Conservation (phyloP, 2,113 vertebrate species). For the Paraplagusia blochii region DNA sequence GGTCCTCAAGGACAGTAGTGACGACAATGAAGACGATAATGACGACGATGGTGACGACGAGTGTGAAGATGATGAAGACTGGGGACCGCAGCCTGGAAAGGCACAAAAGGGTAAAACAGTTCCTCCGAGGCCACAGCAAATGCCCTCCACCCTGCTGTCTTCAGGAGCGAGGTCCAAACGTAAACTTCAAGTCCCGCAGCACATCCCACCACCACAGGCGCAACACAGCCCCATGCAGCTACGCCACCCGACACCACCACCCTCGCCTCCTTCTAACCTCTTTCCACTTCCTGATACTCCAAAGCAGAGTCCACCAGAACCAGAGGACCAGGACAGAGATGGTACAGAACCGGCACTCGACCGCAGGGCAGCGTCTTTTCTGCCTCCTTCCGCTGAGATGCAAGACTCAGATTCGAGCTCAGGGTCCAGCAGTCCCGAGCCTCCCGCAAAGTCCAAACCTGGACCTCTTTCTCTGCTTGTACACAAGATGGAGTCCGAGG, state of each 20-base stretch:
- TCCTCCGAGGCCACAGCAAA: conserved; percentile 46
- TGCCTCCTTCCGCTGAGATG: conserved; percentile 50
- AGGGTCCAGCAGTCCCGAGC: conserved; percentile 77
- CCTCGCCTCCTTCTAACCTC: conserved; percentile 75
- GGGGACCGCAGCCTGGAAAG: conserved; percentile 57
- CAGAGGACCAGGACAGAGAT: conserved; percentile 61
- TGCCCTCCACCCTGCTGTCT: conserved; percentile 40
- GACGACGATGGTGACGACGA: conserved; percentile 68
- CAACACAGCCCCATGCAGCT: conserved; percentile 75
- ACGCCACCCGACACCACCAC: conserved; percentile 77
- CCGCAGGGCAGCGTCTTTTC: conserved; percentile 25
- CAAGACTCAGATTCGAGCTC: conserved; percentile 76
- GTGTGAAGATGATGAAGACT: conserved; percentile 72
- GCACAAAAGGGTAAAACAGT: conserved; percentile 38
- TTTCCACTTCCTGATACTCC: conserved; percentile 79
- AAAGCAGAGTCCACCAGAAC: conserved; percentile 77
- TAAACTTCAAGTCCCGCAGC: conserved; percentile 77
- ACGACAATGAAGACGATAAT: conserved; percentile 64
- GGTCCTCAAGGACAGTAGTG: conserved; percentile 62
- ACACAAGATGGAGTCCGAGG: conserved; percentile 77
- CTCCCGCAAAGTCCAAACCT: conserved; percentile 46
- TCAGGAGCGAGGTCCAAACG: conserved; percentile 66
- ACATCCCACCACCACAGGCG: conserved; percentile 73
- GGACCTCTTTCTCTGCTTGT: conserved; percentile 76
- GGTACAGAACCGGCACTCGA: conserved; percentile 15